Conservation (phyloP, 2,888 invertebrate genomes). For the Drosophila eohydei region DNA sequence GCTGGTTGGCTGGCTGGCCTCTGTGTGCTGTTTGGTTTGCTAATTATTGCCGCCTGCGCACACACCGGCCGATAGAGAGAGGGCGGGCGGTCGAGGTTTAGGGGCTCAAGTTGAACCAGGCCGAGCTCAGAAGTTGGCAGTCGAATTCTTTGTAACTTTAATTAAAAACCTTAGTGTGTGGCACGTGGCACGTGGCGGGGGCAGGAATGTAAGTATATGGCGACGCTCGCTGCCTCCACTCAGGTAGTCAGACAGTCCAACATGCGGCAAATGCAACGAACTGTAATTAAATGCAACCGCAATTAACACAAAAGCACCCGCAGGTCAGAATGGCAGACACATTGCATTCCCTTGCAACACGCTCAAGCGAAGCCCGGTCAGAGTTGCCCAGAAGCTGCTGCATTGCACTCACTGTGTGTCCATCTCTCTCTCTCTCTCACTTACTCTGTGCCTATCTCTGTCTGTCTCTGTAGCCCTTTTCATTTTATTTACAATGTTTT, state of each 20-base stretch:
- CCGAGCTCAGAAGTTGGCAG: constrained; percentile 22
- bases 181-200: not conserved
- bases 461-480: constrained; percentile 29
- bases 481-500: constrained; percentile 76
- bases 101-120: constrained; percentile 2
- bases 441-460: constrained; percentile 16
- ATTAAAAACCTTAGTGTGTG: constrained; percentile 69
- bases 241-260: constrained; percentile 25
- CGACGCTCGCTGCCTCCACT: not conserved
- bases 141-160: constrained; percentile 68
- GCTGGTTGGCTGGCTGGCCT: not conserved
- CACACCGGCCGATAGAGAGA: constrained; percentile 22
- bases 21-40: constrained; percentile 26
- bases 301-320: constrained; percentile 80
- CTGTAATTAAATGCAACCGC: constrained; percentile 81
- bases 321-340: constrained; percentile 70
- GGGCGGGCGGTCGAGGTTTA: not conserved
- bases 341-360: constrained; percentile 24
- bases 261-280: constrained; percentile 65
- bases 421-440: constrained; percentile 26
- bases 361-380: constrained; percentile 8
- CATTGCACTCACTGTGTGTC: constrained; percentile 5
- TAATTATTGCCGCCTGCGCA: constrained; percentile 46
- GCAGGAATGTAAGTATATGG: constrained; percentile 16
- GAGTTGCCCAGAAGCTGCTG: constrained; percentile 4